phyloP scores from a whole-genome alignment of 1,140 invertebrate genomes.

The Lepidurus apus region DNA sequence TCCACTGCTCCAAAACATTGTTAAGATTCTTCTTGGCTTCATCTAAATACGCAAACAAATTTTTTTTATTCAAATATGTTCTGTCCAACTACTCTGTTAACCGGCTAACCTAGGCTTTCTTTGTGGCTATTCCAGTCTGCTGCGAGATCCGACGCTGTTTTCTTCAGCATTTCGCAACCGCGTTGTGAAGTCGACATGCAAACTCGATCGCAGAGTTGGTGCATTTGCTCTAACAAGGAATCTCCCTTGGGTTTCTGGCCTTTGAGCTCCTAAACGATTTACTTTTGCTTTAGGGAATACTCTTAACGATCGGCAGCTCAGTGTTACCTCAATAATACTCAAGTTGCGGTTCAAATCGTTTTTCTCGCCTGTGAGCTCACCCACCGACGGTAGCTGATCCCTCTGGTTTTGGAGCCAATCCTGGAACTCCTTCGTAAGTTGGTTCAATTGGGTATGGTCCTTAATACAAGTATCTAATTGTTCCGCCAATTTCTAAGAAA shows the following conservation, averaged over 20 bases:
- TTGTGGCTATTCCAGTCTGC: conserved; percentile 61
- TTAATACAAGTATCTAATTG: conserved; percentile 79
- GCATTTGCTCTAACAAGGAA: conserved; percentile 63
- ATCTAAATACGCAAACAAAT: conserved; percentile 33
- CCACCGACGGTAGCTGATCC: conserved; percentile 67
- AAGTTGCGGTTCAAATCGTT: conserved; percentile 55
- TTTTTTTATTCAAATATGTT: background rate
- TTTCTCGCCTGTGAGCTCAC: conserved; percentile 74
- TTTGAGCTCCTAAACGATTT: conserved; percentile 60
- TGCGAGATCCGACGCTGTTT: conserved; percentile 66
- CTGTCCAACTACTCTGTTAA: conserved; percentile 52
- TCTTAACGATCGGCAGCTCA: background rate
- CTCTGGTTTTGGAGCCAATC: conserved; percentile 72
- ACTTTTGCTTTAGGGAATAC: conserved; percentile 56
- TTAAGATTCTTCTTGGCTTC: conserved; percentile 52
- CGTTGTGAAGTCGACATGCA: conserved; percentile 69
- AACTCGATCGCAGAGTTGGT: conserved; percentile 60
- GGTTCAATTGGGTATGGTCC: conserved; percentile 72
- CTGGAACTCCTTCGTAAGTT: conserved; percentile 63
- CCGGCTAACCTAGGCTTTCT: conserved; percentile 54
- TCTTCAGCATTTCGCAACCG: conserved; percentile 42
- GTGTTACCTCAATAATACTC: background rate
- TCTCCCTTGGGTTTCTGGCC: conserved; percentile 63
- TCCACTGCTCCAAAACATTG: conserved; percentile 72
- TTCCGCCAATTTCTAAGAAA: conserved; percentile 56